These are phyloP conservation scores for Scolopax mira DNA, from an alignment of 2,113 vertebrate genomes.

Conservation along the genomic window DNA sequence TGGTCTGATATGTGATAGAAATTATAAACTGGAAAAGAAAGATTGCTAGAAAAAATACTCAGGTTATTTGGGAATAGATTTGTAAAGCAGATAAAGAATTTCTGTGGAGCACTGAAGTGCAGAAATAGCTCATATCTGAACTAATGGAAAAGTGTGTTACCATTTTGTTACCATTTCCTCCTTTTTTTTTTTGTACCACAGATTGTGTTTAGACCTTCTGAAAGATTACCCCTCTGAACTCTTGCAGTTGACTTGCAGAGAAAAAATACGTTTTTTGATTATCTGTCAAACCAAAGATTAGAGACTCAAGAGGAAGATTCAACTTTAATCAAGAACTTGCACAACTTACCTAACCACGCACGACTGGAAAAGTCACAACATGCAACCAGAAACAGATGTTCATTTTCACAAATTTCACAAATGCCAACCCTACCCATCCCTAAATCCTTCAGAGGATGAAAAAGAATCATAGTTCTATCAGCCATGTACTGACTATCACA, in stretches of 20 bases:
- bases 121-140: background rate
- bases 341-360: background rate
- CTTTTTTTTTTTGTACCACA: background rate
- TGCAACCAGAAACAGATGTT: conserved; percentile 1
- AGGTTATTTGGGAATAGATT: background rate
- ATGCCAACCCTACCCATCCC: background rate
- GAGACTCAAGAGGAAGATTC: background rate
- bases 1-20: background rate
- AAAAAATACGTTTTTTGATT: background rate
- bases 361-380: background rate
- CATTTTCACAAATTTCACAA: background rate
- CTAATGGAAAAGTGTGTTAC: background rate
- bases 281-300: background rate
- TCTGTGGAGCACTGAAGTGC: background rate
- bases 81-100: background rate
- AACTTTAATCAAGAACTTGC: background rate
- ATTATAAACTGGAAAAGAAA: background rate
- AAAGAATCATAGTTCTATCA: background rate
- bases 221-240: background rate
- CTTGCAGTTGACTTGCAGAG: background rate
- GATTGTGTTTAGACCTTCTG: background rate
- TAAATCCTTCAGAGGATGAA: background rate
- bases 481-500: background rate
- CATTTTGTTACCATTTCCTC: background rate
- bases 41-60: background rate